These are phyloP conservation scores for Hirtodrosophila confusa DNA, from an alignment of 2,888 invertebrate species.

Conservation along the genomic window DNA sequence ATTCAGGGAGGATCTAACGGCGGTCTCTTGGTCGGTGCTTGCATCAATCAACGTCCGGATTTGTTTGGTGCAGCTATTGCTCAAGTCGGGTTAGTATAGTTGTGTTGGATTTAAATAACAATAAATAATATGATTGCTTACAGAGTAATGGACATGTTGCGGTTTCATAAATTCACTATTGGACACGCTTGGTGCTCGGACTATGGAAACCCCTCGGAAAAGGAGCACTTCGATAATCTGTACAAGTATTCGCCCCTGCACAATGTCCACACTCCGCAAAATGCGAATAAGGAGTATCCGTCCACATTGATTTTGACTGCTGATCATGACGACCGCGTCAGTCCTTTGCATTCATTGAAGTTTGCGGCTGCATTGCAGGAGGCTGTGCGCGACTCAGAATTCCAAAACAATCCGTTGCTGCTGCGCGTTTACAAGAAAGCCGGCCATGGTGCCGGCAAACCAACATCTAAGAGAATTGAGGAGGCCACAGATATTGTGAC, in stretches of 20 bases:
- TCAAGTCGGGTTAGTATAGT: slow-evolving; percentile 92
- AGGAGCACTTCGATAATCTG: slow-evolving; percentile 93
- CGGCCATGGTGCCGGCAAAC: slow-evolving; percentile 98
- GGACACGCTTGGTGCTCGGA: slow-evolving; percentile 98
- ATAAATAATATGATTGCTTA: background rate
- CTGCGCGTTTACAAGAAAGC: slow-evolving; percentile 97
- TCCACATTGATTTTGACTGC: slow-evolving; percentile 96
- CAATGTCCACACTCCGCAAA: slow-evolving; percentile 90
- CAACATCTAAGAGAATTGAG: slow-evolving; percentile 97
- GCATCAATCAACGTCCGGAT: slow-evolving; percentile 97
- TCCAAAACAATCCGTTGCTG: slow-evolving; percentile 93
- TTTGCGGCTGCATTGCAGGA: slow-evolving; percentile 96
- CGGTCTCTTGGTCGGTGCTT: slow-evolving; percentile 97
- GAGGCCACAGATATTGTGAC: slow-evolving; percentile 94
- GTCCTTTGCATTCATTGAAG: slow-evolving; percentile 98
- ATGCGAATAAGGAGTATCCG: slow-evolving; percentile 90
- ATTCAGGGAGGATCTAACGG: slow-evolving; percentile 99
- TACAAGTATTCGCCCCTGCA: slow-evolving; percentile 96
- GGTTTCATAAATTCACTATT: slow-evolving; percentile 99
- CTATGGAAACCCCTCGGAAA: slow-evolving; percentile 95
- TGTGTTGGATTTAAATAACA: background rate
- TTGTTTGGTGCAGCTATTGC: slow-evolving; percentile 96
- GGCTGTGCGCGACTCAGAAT: slow-evolving; percentile 86
- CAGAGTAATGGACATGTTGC: slow-evolving; percentile 98
- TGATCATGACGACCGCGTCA: slow-evolving; percentile 99